Conservation (phyloP, 1,140 invertebrate genomes). For the Drosophila murphyi region DNA sequence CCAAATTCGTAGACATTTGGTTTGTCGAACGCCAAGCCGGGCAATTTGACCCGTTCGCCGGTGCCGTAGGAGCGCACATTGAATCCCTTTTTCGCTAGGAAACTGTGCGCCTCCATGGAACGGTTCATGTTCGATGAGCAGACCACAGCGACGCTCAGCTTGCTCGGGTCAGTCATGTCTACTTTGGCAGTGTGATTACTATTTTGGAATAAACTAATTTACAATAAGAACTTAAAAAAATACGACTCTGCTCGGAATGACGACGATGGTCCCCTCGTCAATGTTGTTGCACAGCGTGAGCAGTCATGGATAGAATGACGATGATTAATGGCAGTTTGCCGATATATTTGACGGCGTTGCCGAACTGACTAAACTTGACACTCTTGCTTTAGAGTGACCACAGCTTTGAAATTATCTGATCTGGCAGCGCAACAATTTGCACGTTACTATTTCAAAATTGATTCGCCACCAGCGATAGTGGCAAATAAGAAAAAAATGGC, state of each 20-base stretch:
- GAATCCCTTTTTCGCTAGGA: constrained; percentile 98
- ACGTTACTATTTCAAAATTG: constrained; percentile 2
- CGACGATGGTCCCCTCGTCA: constrained; percentile 10
- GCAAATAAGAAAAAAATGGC: neutral
- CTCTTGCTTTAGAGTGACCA: neutral
- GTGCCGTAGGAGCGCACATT: constrained; percentile 97
- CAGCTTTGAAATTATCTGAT: neutral
- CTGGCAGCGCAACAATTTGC: constrained; percentile 5
- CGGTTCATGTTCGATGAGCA: constrained; percentile 99
- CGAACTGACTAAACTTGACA: too few species aligned
- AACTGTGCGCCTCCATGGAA: constrained; percentile 99
- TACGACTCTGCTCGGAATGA: constrained; percentile 30
- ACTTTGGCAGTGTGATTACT: constrained; percentile 66
- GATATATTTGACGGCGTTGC: constrained; percentile 3
- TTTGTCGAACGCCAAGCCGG: constrained; percentile 96
- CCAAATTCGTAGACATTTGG: constrained; percentile 99
- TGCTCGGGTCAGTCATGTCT: constrained; percentile 77
- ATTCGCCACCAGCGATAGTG: neutral
- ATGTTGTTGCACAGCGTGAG: constrained; percentile 15
- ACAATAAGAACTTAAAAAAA: constrained; percentile 13
- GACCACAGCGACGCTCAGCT: constrained; percentile 95
- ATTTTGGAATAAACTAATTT: constrained; percentile 9
- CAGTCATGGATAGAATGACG: neutral
- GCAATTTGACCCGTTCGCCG: constrained; percentile 98
- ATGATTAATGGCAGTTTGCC: constrained; percentile 2